These are phyloP conservation scores for Epirrhoe alternata DNA, from an alignment of 2,888 invertebrate genomes.

Conservation along the genomic window DNA sequence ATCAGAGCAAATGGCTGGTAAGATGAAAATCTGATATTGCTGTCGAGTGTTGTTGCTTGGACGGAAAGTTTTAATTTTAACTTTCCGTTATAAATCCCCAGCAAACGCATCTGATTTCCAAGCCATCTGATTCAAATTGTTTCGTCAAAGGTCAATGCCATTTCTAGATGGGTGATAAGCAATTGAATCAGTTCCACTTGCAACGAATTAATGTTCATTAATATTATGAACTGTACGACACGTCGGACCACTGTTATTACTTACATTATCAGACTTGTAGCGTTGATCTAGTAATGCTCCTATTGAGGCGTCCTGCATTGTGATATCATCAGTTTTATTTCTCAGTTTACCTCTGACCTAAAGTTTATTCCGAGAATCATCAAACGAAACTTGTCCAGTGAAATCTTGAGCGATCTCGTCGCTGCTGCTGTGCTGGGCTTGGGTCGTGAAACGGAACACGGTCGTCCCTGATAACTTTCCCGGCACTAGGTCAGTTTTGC, in stretches of 20 bases:
- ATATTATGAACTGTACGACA: constrained; percentile 65
- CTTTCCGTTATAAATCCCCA: constrained; percentile 39
- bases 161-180: constrained; percentile 74
- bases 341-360: constrained; percentile 42
- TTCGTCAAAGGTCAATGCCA: constrained; percentile 80
- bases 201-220: constrained; percentile 81
- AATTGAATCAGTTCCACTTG: constrained; percentile 85
- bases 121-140: constrained; percentile 62
- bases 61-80: neutral
- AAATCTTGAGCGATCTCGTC: constrained; percentile 55
- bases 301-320: constrained; percentile 63
- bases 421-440: constrained; percentile 46
- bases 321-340: constrained; percentile 65
- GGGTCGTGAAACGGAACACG: constrained; percentile 70
- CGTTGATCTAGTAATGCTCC: constrained; percentile 54
- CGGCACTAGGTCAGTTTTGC: constrained; percentile 84
- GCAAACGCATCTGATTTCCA: constrained; percentile 49
- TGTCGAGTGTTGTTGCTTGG: neutral
- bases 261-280: constrained; percentile 49
- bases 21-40: neutral
- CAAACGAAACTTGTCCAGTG: constrained; percentile 42
- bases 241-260: constrained; percentile 56
- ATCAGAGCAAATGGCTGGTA: neutral
- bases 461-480: constrained; percentile 80
- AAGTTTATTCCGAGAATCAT: constrained; percentile 44